Base-by-base conservation (phyloP, 1,140 invertebrate species). In the Drosophila kanapiae region DNA sequence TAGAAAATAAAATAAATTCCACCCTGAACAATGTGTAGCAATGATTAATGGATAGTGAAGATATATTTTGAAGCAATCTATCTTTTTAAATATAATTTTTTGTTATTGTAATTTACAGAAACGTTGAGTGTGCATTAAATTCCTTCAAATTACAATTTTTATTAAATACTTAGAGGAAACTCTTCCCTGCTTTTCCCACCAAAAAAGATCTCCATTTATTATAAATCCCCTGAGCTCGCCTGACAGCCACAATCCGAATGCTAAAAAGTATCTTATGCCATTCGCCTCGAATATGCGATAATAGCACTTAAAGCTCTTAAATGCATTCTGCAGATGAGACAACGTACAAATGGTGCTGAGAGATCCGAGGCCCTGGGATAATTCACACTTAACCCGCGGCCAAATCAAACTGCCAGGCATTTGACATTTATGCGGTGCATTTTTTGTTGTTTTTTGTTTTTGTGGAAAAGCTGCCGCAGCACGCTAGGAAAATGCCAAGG, bases 351-450 rank as follows among this genome's bases (percentile, higher is more conserved):
- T 68, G 68, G 43, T 35, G 54, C 40, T 40, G 23, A 62, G 54
- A 37, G 16, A 48, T 42, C 38, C 14, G 37, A 80, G 74, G 47
- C 83, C 64, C 72, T 83, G 84, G 69, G 60, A 87, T 87, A 90
- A 87, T 87, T 87, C 76, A 88, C 82, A 88, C 83, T 84, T 78
- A 84, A 83, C 80, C 83, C 63, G 79, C 86, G 72, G 77, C 84
- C 80, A 87, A 87, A 84, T 90, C 84, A 87, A 88, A 90, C 87
- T 84, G 84, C 72, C 74, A 80, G 82, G 58, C 84, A 88, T 87
- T 87, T 87, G 84, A 87, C 84, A 87, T 87, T 88, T 87, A 88
- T 88, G 65, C 84, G 57, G 23, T 35, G 64, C 35, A 51, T 59
- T 59, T 54, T 40, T 37, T 31, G 62, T 47, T 63, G 49, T 10